A percentile compares a stretch with the other conserved stretches of the same genome.
Evolutionary conservation across 2,113 vertebrate genomes (phyloP).

Genomic region (Colistium nudipinnis): DNA sequence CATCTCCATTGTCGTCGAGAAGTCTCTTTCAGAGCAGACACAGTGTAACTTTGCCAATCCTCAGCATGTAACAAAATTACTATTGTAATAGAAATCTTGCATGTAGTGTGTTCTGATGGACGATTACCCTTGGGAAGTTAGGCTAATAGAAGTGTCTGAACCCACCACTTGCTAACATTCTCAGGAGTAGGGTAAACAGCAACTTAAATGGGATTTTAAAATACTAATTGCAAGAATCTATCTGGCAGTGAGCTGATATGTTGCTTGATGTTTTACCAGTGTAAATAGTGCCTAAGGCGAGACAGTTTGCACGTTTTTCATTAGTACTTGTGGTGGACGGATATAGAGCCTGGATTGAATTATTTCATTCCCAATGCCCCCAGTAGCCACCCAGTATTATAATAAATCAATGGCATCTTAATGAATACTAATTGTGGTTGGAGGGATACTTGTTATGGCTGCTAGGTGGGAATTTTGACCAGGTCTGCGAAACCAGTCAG

Average conservation of each 20-base stretch:
- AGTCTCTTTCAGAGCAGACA: constrained; percentile 1
- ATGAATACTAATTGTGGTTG: constrained; percentile 78
- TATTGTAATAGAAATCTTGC: constrained; percentile 17
- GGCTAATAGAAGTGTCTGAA: constrained; percentile 54
- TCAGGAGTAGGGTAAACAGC: constrained; percentile 52
- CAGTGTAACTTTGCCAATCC: neutral
- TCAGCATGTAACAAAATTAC: constrained; percentile 6
- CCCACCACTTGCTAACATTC: constrained; percentile 37
- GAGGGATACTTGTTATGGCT: constrained; percentile 45
- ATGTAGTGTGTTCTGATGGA: constrained; percentile 24
- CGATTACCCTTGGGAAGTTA: constrained; percentile 14
- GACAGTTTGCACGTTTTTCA: constrained; percentile 52
- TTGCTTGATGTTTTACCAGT: constrained; percentile 46
- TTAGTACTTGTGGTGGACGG: constrained; percentile 36
- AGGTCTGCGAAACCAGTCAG: constrained; percentile 57
- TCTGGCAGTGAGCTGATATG: constrained; percentile 45
- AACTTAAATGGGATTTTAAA: constrained; percentile 57
- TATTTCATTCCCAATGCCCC: constrained; percentile 55
- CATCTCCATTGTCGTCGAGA: neutral
- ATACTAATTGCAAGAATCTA: constrained; percentile 56
- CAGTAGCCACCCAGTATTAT: constrained; percentile 48
- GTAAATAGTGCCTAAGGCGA: constrained; percentile 50
- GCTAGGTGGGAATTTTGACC: constrained; percentile 68
- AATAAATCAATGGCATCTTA: constrained; percentile 71
- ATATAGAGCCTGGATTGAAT: constrained; percentile 45